Conservation (phyloP, 2,113 vertebrate species). For the Mobula hypostoma region DNA sequence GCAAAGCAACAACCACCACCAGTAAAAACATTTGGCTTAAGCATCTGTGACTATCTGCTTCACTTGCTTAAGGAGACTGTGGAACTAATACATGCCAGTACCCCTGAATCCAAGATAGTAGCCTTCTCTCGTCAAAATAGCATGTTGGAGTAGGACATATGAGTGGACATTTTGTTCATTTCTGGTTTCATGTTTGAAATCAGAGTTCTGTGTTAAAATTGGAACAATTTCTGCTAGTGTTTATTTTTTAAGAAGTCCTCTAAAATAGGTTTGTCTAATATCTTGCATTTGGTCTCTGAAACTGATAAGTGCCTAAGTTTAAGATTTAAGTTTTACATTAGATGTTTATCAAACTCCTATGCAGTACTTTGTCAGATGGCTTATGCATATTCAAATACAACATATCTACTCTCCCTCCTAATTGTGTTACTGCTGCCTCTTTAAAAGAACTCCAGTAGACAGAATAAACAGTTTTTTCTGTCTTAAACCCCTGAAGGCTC, state of each 20-base stretch:
- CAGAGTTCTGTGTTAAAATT: background rate
- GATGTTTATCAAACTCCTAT: too few relatives aligned
- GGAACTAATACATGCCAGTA: background rate
- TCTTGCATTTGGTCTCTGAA: background rate
- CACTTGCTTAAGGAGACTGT: background rate
- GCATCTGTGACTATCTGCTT: background rate
- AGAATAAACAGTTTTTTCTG: too few relatives aligned
- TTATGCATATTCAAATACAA: too few relatives aligned
- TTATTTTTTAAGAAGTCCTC: too few relatives aligned
- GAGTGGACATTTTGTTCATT: background rate
- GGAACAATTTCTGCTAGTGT: background rate
- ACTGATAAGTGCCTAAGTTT: background rate
- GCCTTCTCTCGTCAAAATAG: background rate
- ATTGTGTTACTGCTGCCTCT: too few relatives aligned
- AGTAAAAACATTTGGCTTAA: too few relatives aligned
- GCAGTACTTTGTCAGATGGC: too few relatives aligned
- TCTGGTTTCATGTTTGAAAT: too few relatives aligned
- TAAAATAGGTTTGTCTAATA: background rate
- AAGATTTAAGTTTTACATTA: background rate
- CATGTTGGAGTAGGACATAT: background rate
- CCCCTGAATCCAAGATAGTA: background rate
- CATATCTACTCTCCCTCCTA: too few relatives aligned
- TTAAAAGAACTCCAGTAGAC: too few relatives aligned
- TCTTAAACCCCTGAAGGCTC: too few relatives aligned
- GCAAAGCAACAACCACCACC: too few relatives aligned